A percentile compares a stretch with the other conserved stretches of the same genome.
These are phyloP conservation scores for Crotalus horridus DNA, from an alignment of 2,113 vertebrate species.

Conservation along the genomic window DNA sequence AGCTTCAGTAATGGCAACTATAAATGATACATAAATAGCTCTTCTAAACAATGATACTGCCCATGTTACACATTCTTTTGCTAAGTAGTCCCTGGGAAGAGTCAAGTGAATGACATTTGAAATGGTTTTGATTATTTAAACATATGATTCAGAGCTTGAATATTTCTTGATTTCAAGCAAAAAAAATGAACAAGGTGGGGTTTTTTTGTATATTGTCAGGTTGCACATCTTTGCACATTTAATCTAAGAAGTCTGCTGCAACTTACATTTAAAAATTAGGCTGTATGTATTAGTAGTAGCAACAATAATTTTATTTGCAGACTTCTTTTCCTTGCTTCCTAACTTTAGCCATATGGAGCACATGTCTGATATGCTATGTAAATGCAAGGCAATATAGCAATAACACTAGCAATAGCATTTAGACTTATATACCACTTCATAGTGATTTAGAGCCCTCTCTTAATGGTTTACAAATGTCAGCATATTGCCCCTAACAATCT, in stretches of 20 bases:
- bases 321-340: not conserved
- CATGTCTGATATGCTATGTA: not conserved
- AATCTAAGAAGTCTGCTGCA: not conserved
- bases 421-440: not conserved
- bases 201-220: not conserved
- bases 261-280: not conserved
- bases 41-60: not conserved
- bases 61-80: conserved; percentile 19
- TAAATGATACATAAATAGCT: accelerated
- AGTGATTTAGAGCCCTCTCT: not conserved
- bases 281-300: not conserved
- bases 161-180: not conserved
- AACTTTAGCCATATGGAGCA: not conserved
- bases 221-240: not conserved
- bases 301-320: not conserved
- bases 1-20: not conserved
- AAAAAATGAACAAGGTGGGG: not conserved
- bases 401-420: not conserved
- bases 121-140: conserved; percentile 1
- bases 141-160: not conserved
- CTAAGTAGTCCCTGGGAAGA: not conserved
- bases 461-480: not conserved
- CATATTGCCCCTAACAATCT: not conserved
- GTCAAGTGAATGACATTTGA: conserved; percentile 10
- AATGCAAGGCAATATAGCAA: not conserved